Percentiles rank a stretch among this genome's conserved stretches.
These are phyloP conservation scores for Hirtodrosophila histrioides DNA, from an alignment of 2,888 invertebrate genomes.

Conservation along the genomic window DNA sequence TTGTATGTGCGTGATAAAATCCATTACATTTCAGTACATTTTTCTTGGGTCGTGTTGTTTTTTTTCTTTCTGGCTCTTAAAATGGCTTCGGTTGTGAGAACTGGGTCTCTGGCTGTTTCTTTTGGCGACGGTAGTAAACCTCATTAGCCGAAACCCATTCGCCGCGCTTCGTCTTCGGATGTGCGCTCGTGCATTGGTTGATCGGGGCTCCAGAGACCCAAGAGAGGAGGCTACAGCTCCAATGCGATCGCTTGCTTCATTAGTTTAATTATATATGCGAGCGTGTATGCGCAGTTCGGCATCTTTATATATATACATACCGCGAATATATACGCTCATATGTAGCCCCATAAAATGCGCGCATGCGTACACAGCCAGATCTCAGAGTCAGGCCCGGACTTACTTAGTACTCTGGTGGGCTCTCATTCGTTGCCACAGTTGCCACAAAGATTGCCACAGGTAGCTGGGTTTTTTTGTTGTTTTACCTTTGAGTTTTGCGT, in stretches of 20 bases:
- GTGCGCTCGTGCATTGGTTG: constrained; percentile 33
- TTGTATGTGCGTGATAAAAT: constrained; percentile 76
- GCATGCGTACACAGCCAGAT: constrained; percentile 7
- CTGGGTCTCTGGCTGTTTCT: constrained; percentile 74
- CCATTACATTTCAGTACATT: constrained; percentile 73
- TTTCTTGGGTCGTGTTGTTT: constrained; percentile 43
- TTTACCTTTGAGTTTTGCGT: constrained; percentile 13
- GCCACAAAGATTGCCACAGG: constrained; percentile 51
- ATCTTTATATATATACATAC: constrained; percentile 28
- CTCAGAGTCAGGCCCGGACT: no score
- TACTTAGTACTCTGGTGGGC: constrained; percentile 7
- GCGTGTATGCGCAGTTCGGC: constrained; percentile 25
- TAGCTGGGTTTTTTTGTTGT: constrained; percentile 32
- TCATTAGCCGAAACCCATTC: constrained; percentile 72
- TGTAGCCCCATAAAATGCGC: constrained; percentile 15
- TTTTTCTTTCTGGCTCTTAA: constrained; percentile 26
- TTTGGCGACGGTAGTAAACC: constrained; percentile 64
- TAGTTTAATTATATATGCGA: constrained; percentile 66
- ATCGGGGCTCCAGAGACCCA: constrained; percentile 23
- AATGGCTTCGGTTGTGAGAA: constrained; percentile 76
- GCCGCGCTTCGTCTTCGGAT: constrained; percentile 21
- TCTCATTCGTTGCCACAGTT: constrained; percentile 43
- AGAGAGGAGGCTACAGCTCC: constrained; percentile 7
- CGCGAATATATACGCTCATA: constrained; percentile 13
- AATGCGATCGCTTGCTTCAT: constrained; percentile 61